Base-by-base conservation (phyloP, 2,888 invertebrate species). In the Hyposoter dolosus region DNA sequence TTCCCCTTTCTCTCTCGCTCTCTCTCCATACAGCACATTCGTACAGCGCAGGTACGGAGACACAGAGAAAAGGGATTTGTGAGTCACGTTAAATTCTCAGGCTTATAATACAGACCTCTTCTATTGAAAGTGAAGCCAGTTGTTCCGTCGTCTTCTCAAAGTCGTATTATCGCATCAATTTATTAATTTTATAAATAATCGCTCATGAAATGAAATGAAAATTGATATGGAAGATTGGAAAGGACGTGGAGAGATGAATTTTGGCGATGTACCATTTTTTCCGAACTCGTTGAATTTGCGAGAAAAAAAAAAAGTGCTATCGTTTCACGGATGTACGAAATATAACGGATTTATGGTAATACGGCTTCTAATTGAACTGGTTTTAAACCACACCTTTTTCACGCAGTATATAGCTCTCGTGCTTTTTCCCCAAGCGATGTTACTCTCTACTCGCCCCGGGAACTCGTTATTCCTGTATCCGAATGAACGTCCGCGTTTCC, bases 301-400 rank as follows among this genome's bases (percentile, higher is more conserved):
- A 74, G 35, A 60, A 63, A 63, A n/a, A 23, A n/a, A 23, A 68
- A 53, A 53, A 71, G 63, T 71, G 40, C 53, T 28, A 45, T 66
- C 66, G n/a, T 68, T 45, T 10, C 56, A 75, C 43, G 43, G 53
- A 74, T 53, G 45, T 56, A 28, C 65, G 19, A 65, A 72, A 69
- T 47, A 47, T 47, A 47, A 65, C 72, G 12, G 12, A 19, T 32
- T 53, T 75, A 75, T 75, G 81, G 45, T 82, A 82, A 82, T 82
- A 75, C 35, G 75, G 15, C 68, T 32, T 82, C 53, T 82, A 75
- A 82, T 82, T 83, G 75, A 68, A 83, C 72, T 69, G 79, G 79
- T 79, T 79, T 74, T 60, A 65, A 60, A 60, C 66, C 69, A 60
- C 77, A 63, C 66, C 65, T 66, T 74, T 45, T 40, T 74, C 6